Base-by-base conservation (phyloP, 2,797 vertebrate species). In the Melopsittacus undulatus region DNA sequence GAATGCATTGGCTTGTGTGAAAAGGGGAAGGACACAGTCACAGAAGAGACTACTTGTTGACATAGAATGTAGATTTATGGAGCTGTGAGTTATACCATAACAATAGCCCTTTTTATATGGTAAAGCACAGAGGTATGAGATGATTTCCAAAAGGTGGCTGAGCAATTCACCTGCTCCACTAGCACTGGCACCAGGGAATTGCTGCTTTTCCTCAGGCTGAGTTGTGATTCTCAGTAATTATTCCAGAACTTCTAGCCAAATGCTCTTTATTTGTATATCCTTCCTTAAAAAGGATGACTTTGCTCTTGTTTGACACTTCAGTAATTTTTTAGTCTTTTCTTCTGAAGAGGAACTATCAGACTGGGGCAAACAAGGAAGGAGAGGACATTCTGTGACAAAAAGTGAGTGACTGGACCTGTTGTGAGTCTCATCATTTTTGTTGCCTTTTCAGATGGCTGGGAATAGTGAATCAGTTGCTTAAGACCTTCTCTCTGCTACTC, bases 281-380 rank as follows among this genome's bases (percentile, higher is more conserved):
- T 97, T 97, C 96, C 94, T 75, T 96, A 96, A 97, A 97, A 84
- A 80, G 30, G 51, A 73, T 69, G 87, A 67, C 83, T 96, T 96
- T 91, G 92, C 80, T 94, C 93, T 92, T 78, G 43, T 83, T 94
- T 92, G 91, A 89, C 86, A 89, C 70, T 93, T 92, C 81, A 95
- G 61, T 96, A 77, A 83, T 80, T 89, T 93, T 83, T 94, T 72
- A 75, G 85, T 51, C 70, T 90, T 67, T 85, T 91, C 2, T 43
- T 76, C 59, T 90, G 57, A 97, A 96, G 96, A 92, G 95, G 97
- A 97, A 97, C 95, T 93, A 34, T 64, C 75, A 54, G 70, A 84
- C 52, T 46, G 89, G 59, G 52, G 62, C 68, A 62, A 92, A 95
- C 36, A 0, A 96, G 90, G 90, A 96, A 91, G 86, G 90, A 67